Conservation (phyloP, 2,113 vertebrate species). For the Lepisosteus osseus region DNA sequence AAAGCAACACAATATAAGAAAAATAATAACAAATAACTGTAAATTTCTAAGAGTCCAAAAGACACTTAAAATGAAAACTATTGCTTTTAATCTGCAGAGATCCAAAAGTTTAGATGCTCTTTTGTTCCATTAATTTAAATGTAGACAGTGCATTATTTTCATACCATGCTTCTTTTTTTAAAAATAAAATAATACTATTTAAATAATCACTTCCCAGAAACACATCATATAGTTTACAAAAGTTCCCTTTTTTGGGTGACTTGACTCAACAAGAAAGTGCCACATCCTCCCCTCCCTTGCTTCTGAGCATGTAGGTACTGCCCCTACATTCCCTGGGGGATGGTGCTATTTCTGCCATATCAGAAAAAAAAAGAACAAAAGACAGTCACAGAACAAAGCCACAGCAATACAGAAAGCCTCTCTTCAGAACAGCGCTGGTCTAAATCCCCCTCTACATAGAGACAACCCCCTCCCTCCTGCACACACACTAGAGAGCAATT, state of each 20-base stretch:
- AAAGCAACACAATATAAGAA: background rate
- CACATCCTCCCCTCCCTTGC: background rate
- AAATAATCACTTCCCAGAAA: constrained; percentile 1
- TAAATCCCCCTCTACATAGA: background rate
- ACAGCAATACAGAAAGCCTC: constrained; percentile 21
- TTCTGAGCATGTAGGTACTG: background rate
- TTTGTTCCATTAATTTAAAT: background rate
- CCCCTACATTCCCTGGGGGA: constrained; percentile 15
- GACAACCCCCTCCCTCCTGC: background rate
- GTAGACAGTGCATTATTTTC: no score
- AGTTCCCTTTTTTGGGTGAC: constrained; percentile 6
- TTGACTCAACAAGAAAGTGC: constrained; percentile 8
- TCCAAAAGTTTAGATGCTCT: background rate
- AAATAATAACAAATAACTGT: background rate
- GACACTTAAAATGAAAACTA: background rate
- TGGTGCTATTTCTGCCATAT: constrained; percentile 34
- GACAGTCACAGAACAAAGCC: constrained; percentile 21
- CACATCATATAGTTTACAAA: constrained; percentile 1
- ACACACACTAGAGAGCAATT: constrained; percentile 29
- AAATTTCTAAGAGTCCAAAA: background rate
- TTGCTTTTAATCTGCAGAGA: background rate
- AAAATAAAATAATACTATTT: background rate
- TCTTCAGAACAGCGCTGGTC: background rate
- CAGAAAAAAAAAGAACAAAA: constrained; percentile 37
- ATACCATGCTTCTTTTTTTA: background rate